phyloP scores from a whole-genome alignment of 2,888 invertebrate genomes.

The Rhogogaster chlorosoma region DNA sequence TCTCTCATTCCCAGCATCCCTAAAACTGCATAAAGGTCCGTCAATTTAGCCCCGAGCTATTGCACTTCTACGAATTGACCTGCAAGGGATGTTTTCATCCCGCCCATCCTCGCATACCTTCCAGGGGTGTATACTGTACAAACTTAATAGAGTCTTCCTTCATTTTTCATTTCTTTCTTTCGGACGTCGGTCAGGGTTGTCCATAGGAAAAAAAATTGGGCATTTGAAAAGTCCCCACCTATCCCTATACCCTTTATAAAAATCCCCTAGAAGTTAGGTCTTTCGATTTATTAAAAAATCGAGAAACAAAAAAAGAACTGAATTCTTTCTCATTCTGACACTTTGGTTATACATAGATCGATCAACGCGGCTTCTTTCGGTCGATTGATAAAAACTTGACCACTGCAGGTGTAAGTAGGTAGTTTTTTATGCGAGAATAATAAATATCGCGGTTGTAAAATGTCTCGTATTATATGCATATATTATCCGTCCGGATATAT shows the following conservation, averaged over 20 bases:
- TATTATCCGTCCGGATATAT: neutral
- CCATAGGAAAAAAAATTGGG: neutral
- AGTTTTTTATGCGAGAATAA: neutral
- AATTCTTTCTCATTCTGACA: too few relatives aligned
- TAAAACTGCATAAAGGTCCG: neutral
- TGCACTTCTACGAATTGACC: constrained; percentile 43
- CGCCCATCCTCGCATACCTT: neutral
- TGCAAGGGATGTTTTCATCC: constrained; percentile 29
- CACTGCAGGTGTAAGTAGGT: neutral
- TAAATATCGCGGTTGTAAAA: neutral
- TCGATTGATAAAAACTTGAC: too few relatives aligned
- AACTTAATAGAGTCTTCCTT: neutral
- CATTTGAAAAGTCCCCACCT: too few relatives aligned
- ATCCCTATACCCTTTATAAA: too few relatives aligned
- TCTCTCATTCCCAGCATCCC: neutral
- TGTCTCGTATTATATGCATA: neutral
- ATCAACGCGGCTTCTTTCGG: too few relatives aligned
- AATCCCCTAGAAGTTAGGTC: too few relatives aligned
- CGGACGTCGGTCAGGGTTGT: neutral
- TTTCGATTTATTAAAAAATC: too few relatives aligned
- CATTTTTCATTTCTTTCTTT: neutral
- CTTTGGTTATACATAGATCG: too few relatives aligned
- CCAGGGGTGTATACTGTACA: neutral
- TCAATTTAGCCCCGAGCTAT: constrained; percentile 6
- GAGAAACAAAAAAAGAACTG: too few relatives aligned